Conservation (phyloP, 2,888 invertebrate genomes). For the Luperina testacea region DNA sequence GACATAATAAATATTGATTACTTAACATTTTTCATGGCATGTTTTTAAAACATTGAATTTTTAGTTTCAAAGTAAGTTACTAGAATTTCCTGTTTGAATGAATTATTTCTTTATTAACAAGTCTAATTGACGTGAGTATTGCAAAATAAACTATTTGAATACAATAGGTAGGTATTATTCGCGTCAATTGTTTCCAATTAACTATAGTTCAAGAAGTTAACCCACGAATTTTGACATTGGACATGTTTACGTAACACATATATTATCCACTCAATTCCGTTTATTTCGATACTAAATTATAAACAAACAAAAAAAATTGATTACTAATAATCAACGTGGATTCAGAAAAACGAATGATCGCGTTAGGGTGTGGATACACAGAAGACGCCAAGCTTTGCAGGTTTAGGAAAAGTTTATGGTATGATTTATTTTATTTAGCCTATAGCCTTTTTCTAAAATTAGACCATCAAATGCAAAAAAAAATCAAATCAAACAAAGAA, state of each 20-base stretch:
- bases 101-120: constrained; percentile 16
- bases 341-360: constrained; percentile 76
- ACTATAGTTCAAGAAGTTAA: constrained; percentile 35
- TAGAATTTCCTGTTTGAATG: not conserved
- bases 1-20: too few relatives aligned
- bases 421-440: not conserved
- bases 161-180: constrained; percentile 22
- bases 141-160: constrained; percentile 12
- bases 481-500: too few relatives aligned
- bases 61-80: not conserved
- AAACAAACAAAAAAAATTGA: constrained; percentile 79
- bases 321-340: constrained; percentile 78
- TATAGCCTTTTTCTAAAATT: too few relatives aligned
- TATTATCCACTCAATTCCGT: constrained; percentile 67
- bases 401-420: not conserved
- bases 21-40: not conserved
- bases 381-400: not conserved
- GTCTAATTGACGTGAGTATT: not conserved
- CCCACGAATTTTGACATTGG: constrained; percentile 44
- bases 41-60: not conserved
- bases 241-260: constrained; percentile 63
- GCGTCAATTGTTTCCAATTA: constrained; percentile 26
- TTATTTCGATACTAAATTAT: constrained; percentile 75
- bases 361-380: constrained; percentile 71
- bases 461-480: too few relatives aligned